A percentile compares a stretch with the other conserved stretches of the same genome.
phyloP scores from a whole-genome alignment of 2,888 invertebrate genomes.

The Campopleginae sp. region DNA sequence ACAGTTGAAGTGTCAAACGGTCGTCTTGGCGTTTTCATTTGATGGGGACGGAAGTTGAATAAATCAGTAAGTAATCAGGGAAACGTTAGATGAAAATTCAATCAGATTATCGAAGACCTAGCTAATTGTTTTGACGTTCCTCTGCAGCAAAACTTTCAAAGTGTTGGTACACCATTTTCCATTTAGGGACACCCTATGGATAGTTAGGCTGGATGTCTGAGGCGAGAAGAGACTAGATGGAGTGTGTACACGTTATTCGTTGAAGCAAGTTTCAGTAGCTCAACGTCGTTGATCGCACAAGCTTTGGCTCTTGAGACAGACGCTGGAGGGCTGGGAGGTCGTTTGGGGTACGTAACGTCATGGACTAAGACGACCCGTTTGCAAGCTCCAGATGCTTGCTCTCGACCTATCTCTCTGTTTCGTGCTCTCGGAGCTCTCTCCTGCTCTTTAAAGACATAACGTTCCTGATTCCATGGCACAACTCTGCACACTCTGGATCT shows the following conservation, averaged over 20 bases:
- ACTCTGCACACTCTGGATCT: conserved; percentile 29
- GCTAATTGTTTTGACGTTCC: neutral
- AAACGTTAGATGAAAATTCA: neutral
- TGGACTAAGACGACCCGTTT: conserved; percentile 39
- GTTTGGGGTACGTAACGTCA: conserved; percentile 23
- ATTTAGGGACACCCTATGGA: neutral
- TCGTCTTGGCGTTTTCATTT: neutral
- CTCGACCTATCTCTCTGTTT: conserved; percentile 5
- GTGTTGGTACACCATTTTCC: neutral
- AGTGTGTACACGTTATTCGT: conserved; percentile 37
- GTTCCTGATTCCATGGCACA: conserved; percentile 9
- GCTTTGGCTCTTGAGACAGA: conserved; percentile 36
- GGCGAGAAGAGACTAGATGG: conserved; percentile 17
- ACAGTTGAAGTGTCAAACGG: too few species aligned
- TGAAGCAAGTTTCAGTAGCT: conserved; percentile 29
- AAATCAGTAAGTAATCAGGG: neutral
- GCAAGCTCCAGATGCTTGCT: conserved; percentile 31
- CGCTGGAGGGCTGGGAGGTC: conserved; percentile 12
- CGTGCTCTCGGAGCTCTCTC: neutral
- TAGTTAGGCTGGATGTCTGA: neutral
- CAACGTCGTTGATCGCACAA: conserved; percentile 45
- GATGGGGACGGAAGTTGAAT: neutral
- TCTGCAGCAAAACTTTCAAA: too few species aligned
- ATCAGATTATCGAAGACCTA: neutral
- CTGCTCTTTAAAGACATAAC: conserved; percentile 19